Percentiles rank a stretch among this genome's conserved stretches.
These are phyloP conservation scores for Drosophila quinaria DNA, from an alignment of 2,888 invertebrate genomes.

Conservation along the genomic window DNA sequence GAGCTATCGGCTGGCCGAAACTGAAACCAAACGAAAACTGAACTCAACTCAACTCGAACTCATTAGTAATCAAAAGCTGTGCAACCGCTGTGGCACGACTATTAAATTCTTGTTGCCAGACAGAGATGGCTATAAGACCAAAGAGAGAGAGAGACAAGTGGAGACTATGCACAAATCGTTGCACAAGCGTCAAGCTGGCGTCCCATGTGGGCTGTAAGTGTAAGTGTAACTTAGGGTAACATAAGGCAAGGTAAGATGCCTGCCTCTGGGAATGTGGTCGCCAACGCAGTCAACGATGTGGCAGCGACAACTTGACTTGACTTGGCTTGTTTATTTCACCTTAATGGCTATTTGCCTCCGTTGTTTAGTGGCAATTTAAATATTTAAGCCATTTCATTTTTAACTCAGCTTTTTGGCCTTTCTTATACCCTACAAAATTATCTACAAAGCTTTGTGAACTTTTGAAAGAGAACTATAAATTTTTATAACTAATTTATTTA, in stretches of 20 bases:
- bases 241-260: conserved; percentile 18
- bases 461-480: no score
- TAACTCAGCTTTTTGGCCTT: conserved; percentile 22
- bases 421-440: conserved; percentile 15
- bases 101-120: conserved; percentile 61
- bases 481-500: neutral
- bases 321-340: conserved; percentile 70
- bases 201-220: conserved; percentile 57
- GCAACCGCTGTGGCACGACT: conserved; percentile 71
- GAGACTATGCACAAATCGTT: conserved; percentile 20
- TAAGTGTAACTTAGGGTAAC: conserved; percentile 16
- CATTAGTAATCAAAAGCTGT: conserved; percentile 81
- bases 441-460: neutral
- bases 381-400: conserved; percentile 77
- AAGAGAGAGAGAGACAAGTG: conserved; percentile 7
- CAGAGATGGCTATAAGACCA: conserved; percentile 11
- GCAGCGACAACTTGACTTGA: conserved; percentile 12
- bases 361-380: conserved; percentile 76
- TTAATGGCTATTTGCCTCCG: conserved; percentile 72
- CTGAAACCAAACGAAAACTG: conserved; percentile 33
- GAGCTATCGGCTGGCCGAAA: conserved; percentile 62
- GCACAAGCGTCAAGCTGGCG: conserved; percentile 50
- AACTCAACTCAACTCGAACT: conserved; percentile 49
- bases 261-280: conserved; percentile 70
- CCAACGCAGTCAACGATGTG: conserved; percentile 56